These are phyloP conservation scores for Halisarca cf. caerulea DNA, from an alignment of 37 sponge, comb jelly and placozoan genomes.

Conservation along the genomic window DNA sequence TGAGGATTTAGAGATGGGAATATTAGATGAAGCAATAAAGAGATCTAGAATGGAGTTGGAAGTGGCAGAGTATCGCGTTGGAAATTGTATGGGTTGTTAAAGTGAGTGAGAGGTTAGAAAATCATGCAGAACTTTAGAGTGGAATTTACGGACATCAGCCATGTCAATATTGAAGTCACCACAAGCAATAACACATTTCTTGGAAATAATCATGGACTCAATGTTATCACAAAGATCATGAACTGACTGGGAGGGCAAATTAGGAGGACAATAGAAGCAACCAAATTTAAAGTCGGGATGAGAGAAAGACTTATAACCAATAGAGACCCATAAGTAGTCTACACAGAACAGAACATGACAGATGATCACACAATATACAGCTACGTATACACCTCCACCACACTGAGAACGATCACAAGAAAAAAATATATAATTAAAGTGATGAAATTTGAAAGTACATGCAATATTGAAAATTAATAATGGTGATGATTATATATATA, in stretches of 20 bases:
- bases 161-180: too few relatives aligned
- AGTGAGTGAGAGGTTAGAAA: not conserved
- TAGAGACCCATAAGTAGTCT: not conserved
- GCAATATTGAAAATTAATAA: too few relatives aligned
- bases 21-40: not conserved
- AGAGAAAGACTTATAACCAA: not conserved
- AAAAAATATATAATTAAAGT: too few relatives aligned
- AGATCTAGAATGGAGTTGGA: not conserved
- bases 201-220: not conserved
- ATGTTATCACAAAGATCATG: not conserved
- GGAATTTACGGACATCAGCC: not conserved
- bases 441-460: too few relatives aligned
- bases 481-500: too few relatives aligned
- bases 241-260: not conserved
- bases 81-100: not conserved
- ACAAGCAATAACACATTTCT: not conserved
- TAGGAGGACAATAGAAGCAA: not conserved
- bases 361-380: not conserved
- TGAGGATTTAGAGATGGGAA: conserved; percentile 4
- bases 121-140: not conserved
- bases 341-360: not conserved
- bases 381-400: too few relatives aligned
- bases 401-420: too few relatives aligned
- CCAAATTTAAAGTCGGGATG: not conserved
- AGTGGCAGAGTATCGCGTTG: not conserved